These are phyloP conservation scores for Lepidotrigona ventralis DNA, from an alignment of 1,140 invertebrate species.

Conservation along the genomic window DNA sequence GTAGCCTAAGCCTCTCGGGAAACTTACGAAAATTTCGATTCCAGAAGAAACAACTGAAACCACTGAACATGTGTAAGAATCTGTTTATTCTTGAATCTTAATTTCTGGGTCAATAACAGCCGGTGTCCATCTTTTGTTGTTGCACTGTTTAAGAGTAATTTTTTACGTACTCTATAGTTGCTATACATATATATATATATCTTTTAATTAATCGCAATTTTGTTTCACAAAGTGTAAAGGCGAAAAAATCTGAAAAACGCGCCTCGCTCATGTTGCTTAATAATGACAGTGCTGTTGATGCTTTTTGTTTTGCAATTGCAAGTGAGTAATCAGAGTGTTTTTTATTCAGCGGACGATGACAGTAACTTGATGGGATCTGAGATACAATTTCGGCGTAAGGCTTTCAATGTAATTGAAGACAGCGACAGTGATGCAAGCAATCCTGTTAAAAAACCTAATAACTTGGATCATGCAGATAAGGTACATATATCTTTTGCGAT, in stretches of 20 bases:
- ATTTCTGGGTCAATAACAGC: slow-evolving; percentile 12
- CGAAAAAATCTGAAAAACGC: background rate
- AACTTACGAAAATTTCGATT: slow-evolving; percentile 75
- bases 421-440: slow-evolving; percentile 74
- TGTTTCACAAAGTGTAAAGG: background rate
- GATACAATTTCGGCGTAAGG: slow-evolving; percentile 67
- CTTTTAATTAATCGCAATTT: background rate
- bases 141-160: slow-evolving; percentile 6
- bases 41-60: slow-evolving; percentile 71
- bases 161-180: background rate
- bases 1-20: slow-evolving; percentile 66
- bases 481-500: background rate
- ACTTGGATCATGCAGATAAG: background rate
- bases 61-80: slow-evolving; percentile 74
- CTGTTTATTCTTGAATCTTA: background rate
- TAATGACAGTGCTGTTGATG: background rate
- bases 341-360: slow-evolving; percentile 71
- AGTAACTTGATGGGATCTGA: slow-evolving; percentile 71
- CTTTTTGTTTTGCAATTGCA: background rate
- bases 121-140: slow-evolving; percentile 31
- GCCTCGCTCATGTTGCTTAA: background rate
- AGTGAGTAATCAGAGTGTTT: slow-evolving; percentile 19
- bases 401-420: slow-evolving; percentile 75
- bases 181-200: background rate
- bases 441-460: slow-evolving; percentile 53